These are phyloP conservation scores for Eumacrocentrus americanus DNA, from an alignment of 2,888 invertebrate species.

Conservation along the genomic window DNA sequence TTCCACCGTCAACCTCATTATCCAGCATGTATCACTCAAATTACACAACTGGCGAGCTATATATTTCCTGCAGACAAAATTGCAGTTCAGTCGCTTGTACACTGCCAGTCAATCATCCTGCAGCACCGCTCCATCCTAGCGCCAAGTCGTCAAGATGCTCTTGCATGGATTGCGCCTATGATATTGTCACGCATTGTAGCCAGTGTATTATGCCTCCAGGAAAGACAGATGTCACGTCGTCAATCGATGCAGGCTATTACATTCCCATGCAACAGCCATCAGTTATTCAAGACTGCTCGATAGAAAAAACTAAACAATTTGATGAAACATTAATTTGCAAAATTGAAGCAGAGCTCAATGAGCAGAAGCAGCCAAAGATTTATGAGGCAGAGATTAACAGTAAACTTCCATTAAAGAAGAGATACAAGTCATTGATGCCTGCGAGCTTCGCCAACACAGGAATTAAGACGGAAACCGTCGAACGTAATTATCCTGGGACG, in stretches of 20 bases:
- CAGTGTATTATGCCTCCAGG: constrained; percentile 48
- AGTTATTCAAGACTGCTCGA: constrained; percentile 42
- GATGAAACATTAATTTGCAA: constrained; percentile 46
- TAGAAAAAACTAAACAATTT: constrained; percentile 25
- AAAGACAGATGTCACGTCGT: constrained; percentile 40
- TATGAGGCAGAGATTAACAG: constrained; percentile 44
- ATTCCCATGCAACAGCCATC: constrained; percentile 44
- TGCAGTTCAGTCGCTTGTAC: constrained; percentile 47
- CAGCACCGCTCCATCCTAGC: constrained; percentile 35
- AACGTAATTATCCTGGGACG: constrained; percentile 39
- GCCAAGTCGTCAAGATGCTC: constrained; percentile 42
- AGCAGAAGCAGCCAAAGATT: constrained; percentile 39
- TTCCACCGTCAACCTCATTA: constrained; percentile 39
- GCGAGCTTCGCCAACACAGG: constrained; percentile 38
- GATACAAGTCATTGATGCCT: constrained; percentile 50
- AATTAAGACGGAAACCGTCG: constrained; percentile 8
- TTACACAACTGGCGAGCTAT: constrained; percentile 44
- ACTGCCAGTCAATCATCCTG: constrained; percentile 43
- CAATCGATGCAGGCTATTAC: constrained; percentile 49
- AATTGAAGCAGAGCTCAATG: constrained; percentile 40
- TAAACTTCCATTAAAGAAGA: constrained; percentile 55
- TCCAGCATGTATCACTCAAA: constrained; percentile 45
- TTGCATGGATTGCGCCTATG: constrained; percentile 48
- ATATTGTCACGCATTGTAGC: constrained; percentile 47
- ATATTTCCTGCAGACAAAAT: constrained; percentile 49